Evolutionary conservation across 2,113 vertebrate species (phyloP), one percentile per base, ranked within the genome.

Genomic region (Corvus cornix): DNA sequence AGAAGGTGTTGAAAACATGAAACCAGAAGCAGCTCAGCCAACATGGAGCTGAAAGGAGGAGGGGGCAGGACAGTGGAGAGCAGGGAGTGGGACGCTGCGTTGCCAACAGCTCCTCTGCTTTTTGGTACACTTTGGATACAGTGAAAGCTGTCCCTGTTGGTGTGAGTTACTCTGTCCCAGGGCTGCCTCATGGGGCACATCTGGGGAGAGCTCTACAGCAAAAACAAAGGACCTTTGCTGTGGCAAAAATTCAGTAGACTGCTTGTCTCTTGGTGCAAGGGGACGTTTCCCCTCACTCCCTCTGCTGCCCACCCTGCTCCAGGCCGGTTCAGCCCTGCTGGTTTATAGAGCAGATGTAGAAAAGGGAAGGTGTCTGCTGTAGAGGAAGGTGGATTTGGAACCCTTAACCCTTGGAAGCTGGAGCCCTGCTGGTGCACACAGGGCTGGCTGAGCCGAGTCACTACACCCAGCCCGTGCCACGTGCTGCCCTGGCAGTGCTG

Each of bases 151-250:
- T 23, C 16, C 11, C 26, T 43, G 41, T 27, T 59, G 19, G 0
- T 28, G 8, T 31, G 27, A 51, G 30, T 79, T 31, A 2, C 39
- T 62, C 2, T 23, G 23, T 51, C 31, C 48, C 22, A 4, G n/a
- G 46, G 13, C 26, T n/a, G 1, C 43, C 37, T 78, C 7, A 1
- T 1, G 2, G 31, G 24, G 10, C 15, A 6, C 0, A 0, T 51
- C 5, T 24, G 9, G 23, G 33, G 30, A 51, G 23, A 55, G 33
- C 66, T 37, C 28, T 75, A 1, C 21, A n/a, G 33, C 56, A 46
- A 26, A 8, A 19, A 9, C 20, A 72, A 66, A 60, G 37, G 41
- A 19, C 13, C 27, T 73, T 37, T 52, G 37, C 37, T 33, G 20
- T 0, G 0, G 46, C 26, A 41, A 8, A 7, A 20, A 3, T 12